phyloP scores from a whole-genome alignment of 2,888 invertebrate species.

The Rhamnusium bicolor region DNA sequence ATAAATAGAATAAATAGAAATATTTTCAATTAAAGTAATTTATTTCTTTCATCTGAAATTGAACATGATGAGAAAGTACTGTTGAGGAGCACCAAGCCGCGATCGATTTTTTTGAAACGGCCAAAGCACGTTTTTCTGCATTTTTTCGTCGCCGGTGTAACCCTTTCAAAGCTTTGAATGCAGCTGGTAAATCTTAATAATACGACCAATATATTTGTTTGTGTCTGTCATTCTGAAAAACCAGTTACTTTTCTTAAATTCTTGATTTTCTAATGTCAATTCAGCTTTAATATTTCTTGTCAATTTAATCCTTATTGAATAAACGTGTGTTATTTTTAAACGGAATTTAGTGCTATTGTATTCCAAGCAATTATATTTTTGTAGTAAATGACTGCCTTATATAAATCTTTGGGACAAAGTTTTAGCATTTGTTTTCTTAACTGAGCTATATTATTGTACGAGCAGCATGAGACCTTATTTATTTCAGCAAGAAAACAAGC shows the following conservation, averaged over 20 bases:
- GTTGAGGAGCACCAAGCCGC: no score
- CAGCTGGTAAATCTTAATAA: no score
- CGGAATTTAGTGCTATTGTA: conserved; percentile 16
- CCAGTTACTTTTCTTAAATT: neutral
- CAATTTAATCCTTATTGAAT: neutral
- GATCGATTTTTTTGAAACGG: no score
- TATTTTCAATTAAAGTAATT: no score
- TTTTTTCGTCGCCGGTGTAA: no score
- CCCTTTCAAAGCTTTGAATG: no score
- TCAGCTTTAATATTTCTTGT: neutral
- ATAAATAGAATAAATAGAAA: no score
- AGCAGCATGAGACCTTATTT: conserved; percentile 47
- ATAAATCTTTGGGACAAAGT: conserved; percentile 32
- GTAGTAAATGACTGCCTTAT: conserved; percentile 20
- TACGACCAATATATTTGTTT: no score
- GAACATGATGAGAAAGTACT: no score
- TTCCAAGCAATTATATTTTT: conserved; percentile 32
- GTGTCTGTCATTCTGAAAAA: no score
- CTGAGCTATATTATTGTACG: conserved; percentile 46
- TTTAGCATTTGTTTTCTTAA: conserved; percentile 45
- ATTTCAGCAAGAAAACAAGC: conserved; percentile 45
- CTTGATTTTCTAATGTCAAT: neutral
- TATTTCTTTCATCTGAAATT: no score
- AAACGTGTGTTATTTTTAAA: conserved; percentile 15
- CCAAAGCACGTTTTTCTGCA: no score